Percentiles rank a stretch among this genome's conserved stretches.
Conservation (phyloP, 1,140 invertebrate species). For the Neuroterus valhalla region DNA sequence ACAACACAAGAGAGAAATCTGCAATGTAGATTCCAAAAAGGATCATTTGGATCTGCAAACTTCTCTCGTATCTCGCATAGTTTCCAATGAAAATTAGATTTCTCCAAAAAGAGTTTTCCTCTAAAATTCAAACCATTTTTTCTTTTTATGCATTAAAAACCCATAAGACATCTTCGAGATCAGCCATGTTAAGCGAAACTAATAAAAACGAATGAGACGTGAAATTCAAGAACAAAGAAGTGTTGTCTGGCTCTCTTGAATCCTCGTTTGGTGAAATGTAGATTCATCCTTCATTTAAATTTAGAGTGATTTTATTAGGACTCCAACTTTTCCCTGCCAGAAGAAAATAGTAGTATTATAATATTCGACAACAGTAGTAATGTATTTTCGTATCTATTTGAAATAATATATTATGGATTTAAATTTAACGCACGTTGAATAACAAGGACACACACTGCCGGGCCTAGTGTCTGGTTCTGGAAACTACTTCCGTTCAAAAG, state of each 20-base stretch:
- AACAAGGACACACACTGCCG: background rate
- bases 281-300: background rate
- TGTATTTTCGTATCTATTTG: slow-evolving; percentile 56
- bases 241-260: no score
- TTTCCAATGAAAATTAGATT: background rate
- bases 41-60: background rate
- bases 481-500: background rate
- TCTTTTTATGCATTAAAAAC: no score
- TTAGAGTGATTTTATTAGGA: slow-evolving; percentile 25
- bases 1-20: background rate
- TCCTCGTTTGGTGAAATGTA: slow-evolving; percentile 24
- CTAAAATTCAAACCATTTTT: background rate
- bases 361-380: slow-evolving; percentile 54
- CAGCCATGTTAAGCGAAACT: background rate
- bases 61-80: no score
- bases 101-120: background rate
- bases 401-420: slow-evolving; percentile 49
- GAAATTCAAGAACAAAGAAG: no score
- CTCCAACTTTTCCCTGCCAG: slow-evolving; percentile 1
- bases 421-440: slow-evolving; percentile 43
- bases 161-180: no score
- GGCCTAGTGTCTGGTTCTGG: background rate
- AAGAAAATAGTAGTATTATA: slow-evolving; percentile 29
- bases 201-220: background rate
- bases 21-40: background rate